phyloP scores from a whole-genome alignment of 2,797 vertebrate genomes.

The Cheracebus regulus region DNA sequence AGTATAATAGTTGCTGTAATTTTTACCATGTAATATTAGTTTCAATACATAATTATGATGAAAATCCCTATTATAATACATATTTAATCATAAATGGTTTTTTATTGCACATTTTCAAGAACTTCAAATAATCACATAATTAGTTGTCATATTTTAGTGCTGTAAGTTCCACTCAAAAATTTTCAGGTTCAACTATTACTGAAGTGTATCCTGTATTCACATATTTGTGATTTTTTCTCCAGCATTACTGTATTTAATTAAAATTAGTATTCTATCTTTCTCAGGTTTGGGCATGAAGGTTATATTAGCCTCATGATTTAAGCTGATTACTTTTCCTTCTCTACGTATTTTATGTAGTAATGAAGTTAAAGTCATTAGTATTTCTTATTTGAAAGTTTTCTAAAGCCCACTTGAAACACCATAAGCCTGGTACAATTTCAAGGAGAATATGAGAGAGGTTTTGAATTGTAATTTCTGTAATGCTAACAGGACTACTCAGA shows the following conservation, averaged over 20 bases:
- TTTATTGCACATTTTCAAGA: not conserved
- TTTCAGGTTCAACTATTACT: not conserved
- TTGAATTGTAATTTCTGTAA: not conserved
- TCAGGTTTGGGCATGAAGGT: not conserved
- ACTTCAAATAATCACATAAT: not conserved
- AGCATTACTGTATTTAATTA: not conserved
- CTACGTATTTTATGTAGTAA: not conserved
- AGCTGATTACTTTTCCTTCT: not conserved
- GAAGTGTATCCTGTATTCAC: not conserved
- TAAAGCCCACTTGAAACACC: not conserved
- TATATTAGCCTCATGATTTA: not conserved
- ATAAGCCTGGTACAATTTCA: not conserved
- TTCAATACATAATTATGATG: not conserved
- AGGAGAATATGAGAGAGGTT: not conserved
- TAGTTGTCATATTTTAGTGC: not conserved
- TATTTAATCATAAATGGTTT: not conserved
- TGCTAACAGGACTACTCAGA: not conserved
- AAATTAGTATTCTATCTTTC: not conserved
- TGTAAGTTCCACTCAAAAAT: not conserved
- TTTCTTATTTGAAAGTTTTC: not conserved
- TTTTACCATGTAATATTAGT: not conserved
- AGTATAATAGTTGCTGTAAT: not conserved
- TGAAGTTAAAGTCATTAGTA: not conserved
- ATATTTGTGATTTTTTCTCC: not conserved
- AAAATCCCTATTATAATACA: not conserved